phyloP scores from a whole-genome alignment of 2,797 vertebrate species.

The Enteromius paludinosus region DNA sequence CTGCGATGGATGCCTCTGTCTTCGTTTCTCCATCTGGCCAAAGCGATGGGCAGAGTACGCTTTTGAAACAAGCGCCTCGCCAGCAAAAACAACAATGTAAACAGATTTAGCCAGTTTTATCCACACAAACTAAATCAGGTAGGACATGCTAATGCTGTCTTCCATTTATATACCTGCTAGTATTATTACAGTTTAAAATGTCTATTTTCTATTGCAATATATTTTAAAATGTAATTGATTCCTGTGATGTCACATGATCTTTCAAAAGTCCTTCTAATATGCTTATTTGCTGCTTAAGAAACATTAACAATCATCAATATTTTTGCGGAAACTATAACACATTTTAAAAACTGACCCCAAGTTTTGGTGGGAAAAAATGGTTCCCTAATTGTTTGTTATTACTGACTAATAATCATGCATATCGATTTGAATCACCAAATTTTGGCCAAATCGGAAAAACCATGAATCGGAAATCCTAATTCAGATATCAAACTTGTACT shows the following conservation, averaged over 20 bases:
- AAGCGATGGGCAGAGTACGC: slow-evolving; percentile 37
- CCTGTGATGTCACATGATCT: neutral
- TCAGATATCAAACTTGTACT: neutral
- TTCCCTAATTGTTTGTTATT: neutral
- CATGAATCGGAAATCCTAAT: too few relatives aligned
- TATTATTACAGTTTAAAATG: neutral
- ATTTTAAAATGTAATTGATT: neutral
- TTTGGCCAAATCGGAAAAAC: neutral
- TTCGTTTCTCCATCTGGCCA: slow-evolving; percentile 31
- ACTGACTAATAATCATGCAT: neutral
- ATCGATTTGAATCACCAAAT: neutral
- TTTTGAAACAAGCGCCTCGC: neutral
- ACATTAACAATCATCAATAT: neutral
- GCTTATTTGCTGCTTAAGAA: neutral
- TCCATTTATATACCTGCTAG: neutral
- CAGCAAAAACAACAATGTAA: slow-evolving; percentile 34
- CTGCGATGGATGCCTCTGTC: slow-evolving; percentile 31
- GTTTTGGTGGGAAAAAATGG: neutral
- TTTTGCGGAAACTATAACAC: neutral
- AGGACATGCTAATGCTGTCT: neutral
- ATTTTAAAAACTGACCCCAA: neutral
- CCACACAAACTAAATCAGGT: neutral
- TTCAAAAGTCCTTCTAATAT: neutral
- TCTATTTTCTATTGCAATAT: neutral
- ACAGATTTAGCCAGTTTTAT: slow-evolving; percentile 5